phyloP scores from a whole-genome alignment of 2,113 vertebrate species.

The Zosterops borbonicus region DNA sequence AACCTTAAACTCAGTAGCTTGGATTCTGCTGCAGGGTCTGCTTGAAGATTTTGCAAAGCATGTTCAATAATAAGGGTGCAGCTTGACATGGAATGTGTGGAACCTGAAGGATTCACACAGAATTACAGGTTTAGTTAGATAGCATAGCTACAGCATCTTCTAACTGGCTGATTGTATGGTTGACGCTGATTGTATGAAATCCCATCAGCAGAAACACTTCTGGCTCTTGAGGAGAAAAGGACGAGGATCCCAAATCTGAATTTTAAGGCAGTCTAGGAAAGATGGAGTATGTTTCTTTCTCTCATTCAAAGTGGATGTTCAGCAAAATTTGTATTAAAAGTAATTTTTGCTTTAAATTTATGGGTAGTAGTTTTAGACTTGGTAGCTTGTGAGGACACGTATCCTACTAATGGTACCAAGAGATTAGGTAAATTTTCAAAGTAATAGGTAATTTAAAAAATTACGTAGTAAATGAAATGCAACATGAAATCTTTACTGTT shows the following conservation, averaged over 20 bases:
- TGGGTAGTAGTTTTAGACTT: background rate
- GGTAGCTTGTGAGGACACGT: background rate
- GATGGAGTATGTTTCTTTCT: background rate
- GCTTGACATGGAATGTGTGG: background rate
- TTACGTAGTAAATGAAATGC: background rate
- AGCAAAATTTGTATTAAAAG: background rate
- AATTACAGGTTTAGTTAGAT: background rate
- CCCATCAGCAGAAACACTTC: background rate
- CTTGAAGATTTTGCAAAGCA: background rate
- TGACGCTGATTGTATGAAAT: background rate
- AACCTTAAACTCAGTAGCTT: background rate
- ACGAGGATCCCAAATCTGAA: background rate
- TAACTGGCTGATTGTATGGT: background rate
- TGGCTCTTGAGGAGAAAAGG: background rate
- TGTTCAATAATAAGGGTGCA: background rate
- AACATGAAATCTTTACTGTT: background rate
- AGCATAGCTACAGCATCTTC: background rate
- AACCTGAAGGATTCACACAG: background rate
- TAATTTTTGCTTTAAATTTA: background rate
- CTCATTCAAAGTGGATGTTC: background rate
- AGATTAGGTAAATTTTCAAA: background rate
- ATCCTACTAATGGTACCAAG: background rate
- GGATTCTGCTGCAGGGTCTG: background rate
- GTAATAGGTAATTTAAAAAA: background rate
- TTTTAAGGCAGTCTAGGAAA: background rate